These are phyloP conservation scores for Eupithecia insigniata DNA, from an alignment of 2,888 invertebrate species.

Conservation along the genomic window DNA sequence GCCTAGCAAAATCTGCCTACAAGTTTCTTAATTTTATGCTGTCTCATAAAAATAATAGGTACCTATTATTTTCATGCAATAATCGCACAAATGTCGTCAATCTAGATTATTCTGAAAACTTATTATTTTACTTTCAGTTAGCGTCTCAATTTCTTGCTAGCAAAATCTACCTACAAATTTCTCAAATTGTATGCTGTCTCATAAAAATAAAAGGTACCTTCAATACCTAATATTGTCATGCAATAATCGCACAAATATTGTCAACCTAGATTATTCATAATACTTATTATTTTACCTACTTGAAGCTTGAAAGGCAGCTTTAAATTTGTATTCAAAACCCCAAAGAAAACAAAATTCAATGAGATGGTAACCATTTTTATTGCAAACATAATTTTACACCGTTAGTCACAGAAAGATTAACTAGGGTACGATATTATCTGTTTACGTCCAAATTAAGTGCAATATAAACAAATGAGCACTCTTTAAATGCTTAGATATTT, in stretches of 20 bases:
- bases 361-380: neutral
- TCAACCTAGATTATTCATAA: neutral
- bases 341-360: slow-evolving; percentile 17
- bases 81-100: slow-evolving; percentile 18
- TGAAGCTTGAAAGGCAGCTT: slow-evolving; percentile 18
- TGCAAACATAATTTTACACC: slow-evolving; percentile 8
- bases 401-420: slow-evolving; percentile 15
- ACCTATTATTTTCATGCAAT: slow-evolving; percentile 1
- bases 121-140: slow-evolving; percentile 5
- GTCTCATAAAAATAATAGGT: no score
- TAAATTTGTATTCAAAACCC: slow-evolving; percentile 21
- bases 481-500: slow-evolving; percentile 37
- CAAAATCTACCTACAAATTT: slow-evolving; percentile 11
- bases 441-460: slow-evolving; percentile 45
- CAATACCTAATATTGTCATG: neutral
- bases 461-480: slow-evolving; percentile 31
- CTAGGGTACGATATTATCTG: slow-evolving; percentile 27
- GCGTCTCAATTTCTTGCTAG: neutral
- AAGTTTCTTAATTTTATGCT: slow-evolving; percentile 1
- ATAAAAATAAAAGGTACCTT: neutral
- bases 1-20: slow-evolving; percentile 10
- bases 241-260: slow-evolving; percentile 20
- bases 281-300: neutral
- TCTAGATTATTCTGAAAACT: neutral
- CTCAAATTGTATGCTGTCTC: slow-evolving; percentile 1